These are phyloP conservation scores for Prunella himalayana DNA, from an alignment of 2,113 vertebrate species.

Conservation along the genomic window DNA sequence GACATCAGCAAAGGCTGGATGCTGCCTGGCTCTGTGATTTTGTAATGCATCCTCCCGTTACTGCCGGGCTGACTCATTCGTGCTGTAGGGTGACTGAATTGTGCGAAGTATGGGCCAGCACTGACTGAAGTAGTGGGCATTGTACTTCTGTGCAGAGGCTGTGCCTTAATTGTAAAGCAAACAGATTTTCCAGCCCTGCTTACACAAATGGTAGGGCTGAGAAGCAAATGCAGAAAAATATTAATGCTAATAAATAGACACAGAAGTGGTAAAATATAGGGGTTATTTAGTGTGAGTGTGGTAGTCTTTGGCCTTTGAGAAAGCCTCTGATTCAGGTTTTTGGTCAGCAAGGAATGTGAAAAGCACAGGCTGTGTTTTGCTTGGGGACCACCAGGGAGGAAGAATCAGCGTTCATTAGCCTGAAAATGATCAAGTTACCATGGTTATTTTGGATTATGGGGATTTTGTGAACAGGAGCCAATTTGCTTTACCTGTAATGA, in stretches of 20 bases:
- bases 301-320: background rate
- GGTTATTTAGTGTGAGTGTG: background rate
- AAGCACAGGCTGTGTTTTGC: background rate
- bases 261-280: background rate
- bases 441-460: background rate
- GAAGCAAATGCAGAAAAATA: background rate
- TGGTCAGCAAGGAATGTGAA: background rate
- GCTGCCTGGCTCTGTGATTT: background rate
- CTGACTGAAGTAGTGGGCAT: rapidly evolving
- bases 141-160: background rate
- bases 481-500: background rate
- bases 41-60: background rate
- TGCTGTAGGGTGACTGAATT: rapidly evolving
- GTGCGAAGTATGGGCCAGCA: rapidly evolving
- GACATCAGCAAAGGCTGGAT: conserved; percentile 36
- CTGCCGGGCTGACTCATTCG: background rate
- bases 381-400: background rate
- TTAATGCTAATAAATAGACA: background rate
- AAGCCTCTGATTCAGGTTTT: background rate
- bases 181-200: background rate
- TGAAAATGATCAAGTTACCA: background rate
- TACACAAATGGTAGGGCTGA: background rate
- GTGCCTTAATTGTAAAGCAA: background rate
- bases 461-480: background rate
- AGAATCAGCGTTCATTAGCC: background rate